Evolutionary conservation across 2,888 invertebrate species (phyloP).

Genomic region (Epirrhoe tristata): DNA sequence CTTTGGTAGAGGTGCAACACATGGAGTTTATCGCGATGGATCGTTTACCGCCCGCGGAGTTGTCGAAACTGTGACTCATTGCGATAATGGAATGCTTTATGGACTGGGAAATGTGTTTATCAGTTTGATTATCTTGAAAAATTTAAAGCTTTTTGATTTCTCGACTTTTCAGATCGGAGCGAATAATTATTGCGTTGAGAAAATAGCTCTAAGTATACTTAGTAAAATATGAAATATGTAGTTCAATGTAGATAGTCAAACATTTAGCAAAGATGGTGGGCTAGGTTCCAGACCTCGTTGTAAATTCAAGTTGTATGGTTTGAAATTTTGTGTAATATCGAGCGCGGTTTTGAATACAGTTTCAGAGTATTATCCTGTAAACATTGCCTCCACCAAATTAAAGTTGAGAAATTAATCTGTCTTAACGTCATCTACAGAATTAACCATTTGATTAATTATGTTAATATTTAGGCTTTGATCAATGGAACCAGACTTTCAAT

Average conservation of each 20-base stretch:
- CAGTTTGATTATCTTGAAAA: conserved; percentile 2
- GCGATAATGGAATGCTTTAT: conserved; percentile 30
- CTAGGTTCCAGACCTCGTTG: too few species aligned
- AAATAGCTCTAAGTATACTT: too few species aligned
- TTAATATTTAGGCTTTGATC: not conserved
- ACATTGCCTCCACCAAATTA: not conserved
- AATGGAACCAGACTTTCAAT: not conserved
- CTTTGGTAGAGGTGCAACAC: conserved; percentile 22
- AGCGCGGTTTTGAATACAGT: too few species aligned
- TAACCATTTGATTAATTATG: not conserved
- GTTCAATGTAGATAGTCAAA: too few species aligned
- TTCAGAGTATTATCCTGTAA: not conserved
- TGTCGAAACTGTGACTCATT: conserved; percentile 37
- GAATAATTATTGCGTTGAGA: too few species aligned
- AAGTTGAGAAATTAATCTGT: not conserved
- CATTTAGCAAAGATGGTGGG: too few species aligned
- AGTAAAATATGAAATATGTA: too few species aligned
- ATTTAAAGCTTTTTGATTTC: not conserved
- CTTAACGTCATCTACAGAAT: not conserved
- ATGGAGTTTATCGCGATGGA: conserved; percentile 30
- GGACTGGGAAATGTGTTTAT: conserved; percentile 31
- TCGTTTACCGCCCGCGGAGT: conserved; percentile 27
- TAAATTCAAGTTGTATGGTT: too few species aligned
- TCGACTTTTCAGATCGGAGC: not conserved
- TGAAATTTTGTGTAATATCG: too few species aligned